Base-by-base conservation (phyloP, 1,140 invertebrate genomes). In the Drosophila insularis region DNA sequence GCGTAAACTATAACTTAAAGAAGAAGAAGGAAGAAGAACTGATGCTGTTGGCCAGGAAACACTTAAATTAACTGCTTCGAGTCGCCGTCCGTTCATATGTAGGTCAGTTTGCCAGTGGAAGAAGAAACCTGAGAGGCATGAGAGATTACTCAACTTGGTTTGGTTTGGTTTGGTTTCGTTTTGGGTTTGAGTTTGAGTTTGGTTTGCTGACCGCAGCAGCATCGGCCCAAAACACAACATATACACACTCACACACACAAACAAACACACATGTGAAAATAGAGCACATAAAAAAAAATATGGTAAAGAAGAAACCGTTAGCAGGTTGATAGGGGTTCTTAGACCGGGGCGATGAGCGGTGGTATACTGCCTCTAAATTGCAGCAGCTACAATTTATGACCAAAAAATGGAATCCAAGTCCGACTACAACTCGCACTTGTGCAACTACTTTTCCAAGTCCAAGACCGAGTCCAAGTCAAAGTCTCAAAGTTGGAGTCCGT, bases 311-410 rank as follows among this genome's bases (percentile, higher is more conserved):
- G 27, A 55, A 59, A 31, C 43, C 43, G 43, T 54, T 63, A 55
- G 53, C 60, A 31, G 64, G 37, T 54, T 46, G 31, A 66, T 19
- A 13, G 43, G 13, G 8, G 21, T 21, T 27, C 5, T 27, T 27
- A 27, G 23, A 4, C 11, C 10, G 7, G 11, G n/a, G 31, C 11
- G 50, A 70, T 72, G 66, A 8, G 8, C 8, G 43, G 43, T 58
- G 73, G 55, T 74, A 46, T 27, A 40, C 68, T 74, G 73, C 72
- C 74, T 73, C 82, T 86, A 86, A 86, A 86, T 86, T 86, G 82
- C 82, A 80, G 74, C 74, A 85, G 85, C 78, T 74, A 89, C 85
- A 89, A 89, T 89, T 89, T 89, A 87, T 87, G 84, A 69, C 71
- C 84, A 62, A 66, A 64, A 84, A 10, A 11, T 21, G 19, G 78